Conservation (phyloP, 2,797 vertebrate genomes). For the Choloepus didactylus region DNA sequence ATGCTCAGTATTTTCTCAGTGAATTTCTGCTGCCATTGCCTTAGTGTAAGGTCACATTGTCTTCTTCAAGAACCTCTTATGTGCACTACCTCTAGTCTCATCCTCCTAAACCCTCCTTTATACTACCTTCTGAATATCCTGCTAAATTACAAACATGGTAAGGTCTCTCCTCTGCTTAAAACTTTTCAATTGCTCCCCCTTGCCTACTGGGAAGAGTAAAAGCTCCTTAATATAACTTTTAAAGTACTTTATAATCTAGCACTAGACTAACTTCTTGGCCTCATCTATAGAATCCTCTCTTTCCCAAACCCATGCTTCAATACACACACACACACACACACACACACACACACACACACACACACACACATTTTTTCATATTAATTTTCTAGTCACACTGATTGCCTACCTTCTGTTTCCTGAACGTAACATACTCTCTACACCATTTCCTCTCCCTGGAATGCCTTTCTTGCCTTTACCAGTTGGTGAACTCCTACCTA, state of each 20-base stretch:
- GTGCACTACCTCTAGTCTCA: background rate
- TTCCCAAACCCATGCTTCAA: background rate
- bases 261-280: background rate
- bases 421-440: background rate
- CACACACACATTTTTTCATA: no score
- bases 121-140: background rate
- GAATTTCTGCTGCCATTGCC: background rate
- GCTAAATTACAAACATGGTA: background rate
- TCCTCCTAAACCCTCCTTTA: background rate
- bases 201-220: background rate
- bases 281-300: background rate
- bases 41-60: background rate
- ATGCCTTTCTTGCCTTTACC: background rate
- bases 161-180: background rate
- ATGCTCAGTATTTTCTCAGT: background rate
- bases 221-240: background rate
- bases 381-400: background rate
- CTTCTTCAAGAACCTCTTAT: background rate
- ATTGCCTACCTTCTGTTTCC: background rate
- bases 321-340: background rate
- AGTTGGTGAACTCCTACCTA: background rate
- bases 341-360: background rate
- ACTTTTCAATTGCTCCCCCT: background rate
- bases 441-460: background rate
- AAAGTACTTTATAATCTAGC: background rate